Conservation (phyloP, 2,888 invertebrate genomes). For the Polymixis flavicincta region DNA sequence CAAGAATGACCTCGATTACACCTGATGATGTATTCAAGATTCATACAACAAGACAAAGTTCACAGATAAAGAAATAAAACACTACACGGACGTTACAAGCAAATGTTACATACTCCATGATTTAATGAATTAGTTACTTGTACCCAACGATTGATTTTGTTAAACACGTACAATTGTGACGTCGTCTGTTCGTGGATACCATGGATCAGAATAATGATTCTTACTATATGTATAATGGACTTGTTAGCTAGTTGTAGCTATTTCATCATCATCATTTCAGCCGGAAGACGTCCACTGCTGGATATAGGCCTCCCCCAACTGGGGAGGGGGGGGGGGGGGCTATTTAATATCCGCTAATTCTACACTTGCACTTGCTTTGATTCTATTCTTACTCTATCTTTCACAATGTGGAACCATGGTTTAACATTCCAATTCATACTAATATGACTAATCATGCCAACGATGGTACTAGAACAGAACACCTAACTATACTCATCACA, state of each 20-base stretch:
- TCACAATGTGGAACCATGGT: constrained; percentile 3
- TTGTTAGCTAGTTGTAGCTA: background rate
- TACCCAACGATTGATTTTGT: constrained; percentile 34
- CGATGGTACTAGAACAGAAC: constrained; percentile 19
- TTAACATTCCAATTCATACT: background rate
- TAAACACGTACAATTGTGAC: constrained; percentile 20
- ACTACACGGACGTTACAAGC: constrained; percentile 38
- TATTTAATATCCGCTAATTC: constrained; percentile 9
- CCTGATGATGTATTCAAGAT: constrained; percentile 9
- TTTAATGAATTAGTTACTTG: constrained; percentile 42
- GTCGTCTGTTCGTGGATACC: constrained; percentile 2
- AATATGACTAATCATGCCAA: constrained; percentile 32
- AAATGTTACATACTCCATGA: constrained; percentile 39
- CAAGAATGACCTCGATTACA: background rate
- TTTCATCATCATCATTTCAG: too few species aligned
- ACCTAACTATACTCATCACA: background rate
- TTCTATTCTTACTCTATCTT: background rate
- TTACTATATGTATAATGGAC: background rate
- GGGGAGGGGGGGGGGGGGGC: too few species aligned
- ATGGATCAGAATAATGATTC: constrained; percentile 22
- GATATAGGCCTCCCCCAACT: too few species aligned
- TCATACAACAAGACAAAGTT: background rate
- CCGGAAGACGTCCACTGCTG: too few species aligned
- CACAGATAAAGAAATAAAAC: background rate
- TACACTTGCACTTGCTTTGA: constrained; percentile 9